These are phyloP conservation scores for Sturmia bella DNA, from an alignment of 2,888 invertebrate species.

Conservation along the genomic window DNA sequence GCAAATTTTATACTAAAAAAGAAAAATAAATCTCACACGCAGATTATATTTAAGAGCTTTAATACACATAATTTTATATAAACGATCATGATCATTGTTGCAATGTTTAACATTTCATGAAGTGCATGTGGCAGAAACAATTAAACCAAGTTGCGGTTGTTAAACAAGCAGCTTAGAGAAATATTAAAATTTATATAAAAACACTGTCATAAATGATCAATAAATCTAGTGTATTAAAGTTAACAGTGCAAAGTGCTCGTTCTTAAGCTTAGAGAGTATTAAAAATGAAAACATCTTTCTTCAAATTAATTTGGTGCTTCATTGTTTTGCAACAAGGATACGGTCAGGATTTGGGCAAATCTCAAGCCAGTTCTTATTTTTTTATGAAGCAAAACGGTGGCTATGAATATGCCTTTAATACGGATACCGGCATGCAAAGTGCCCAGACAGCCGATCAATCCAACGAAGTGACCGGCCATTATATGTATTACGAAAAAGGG, in stretches of 20 bases:
- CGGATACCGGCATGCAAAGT: constrained; percentile 78
- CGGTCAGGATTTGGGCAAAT: constrained; percentile 49
- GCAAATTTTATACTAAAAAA: constrained; percentile 1
- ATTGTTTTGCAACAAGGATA: constrained; percentile 23
- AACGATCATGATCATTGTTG: constrained; percentile 54
- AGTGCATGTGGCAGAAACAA: constrained; percentile 54
- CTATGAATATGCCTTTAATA: constrained; percentile 79
- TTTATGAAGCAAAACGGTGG: constrained; percentile 77
- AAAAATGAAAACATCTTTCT: constrained; percentile 30
- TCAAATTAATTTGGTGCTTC: constrained; percentile 42
- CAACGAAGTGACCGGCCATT: constrained; percentile 72
- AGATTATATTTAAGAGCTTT: constrained; percentile 54
- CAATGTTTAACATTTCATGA: constrained; percentile 5
- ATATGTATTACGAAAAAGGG: constrained; percentile 70
- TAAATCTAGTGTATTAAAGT: constrained; percentile 49
- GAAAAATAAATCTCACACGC: constrained; percentile 64
- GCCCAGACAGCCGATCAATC: constrained; percentile 76
- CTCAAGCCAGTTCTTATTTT: constrained; percentile 61
- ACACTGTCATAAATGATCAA: neutral
- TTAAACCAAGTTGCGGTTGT: constrained; percentile 62
- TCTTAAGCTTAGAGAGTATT: constrained; percentile 9
- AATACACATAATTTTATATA: neutral
- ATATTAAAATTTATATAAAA: constrained; percentile 61
- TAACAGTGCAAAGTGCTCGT: constrained; percentile 42
- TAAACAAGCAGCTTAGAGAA: constrained; percentile 8